Evolutionary conservation across 1,140 invertebrate genomes (phyloP), one percentile per base, ranked within the genome.

Genomic region (Lepeophtheirus salmonis): DNA sequence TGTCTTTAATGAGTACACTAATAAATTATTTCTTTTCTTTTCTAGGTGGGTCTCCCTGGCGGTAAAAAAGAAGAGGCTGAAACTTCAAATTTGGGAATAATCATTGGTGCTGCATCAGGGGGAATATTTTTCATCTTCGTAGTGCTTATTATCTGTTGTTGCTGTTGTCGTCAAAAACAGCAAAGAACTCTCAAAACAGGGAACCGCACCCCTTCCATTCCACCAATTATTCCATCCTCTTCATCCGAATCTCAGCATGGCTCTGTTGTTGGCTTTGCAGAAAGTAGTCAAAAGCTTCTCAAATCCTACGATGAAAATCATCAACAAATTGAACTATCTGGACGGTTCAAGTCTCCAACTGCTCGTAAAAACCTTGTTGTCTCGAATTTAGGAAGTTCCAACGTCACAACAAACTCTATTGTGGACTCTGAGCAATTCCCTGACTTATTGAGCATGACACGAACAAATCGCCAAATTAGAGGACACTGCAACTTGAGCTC

Each of bases 61-160:
- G 55, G 55, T 14, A 57, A 57, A 48, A 57, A 57, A 23, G 30
- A 41, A n/a, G 55, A 57, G 55, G 21, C n/a, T 52, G 4, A 52
- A 52, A 25, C 21, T 14, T 57, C 55, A 13, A 25, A 57, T 25
- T 30, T 57, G 22, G 55, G 20, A n/a, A 57, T 57, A 14, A 57
- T 57, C 30, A 57, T 57, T 57, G 55, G 55, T 16, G 55, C 55
- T n/a, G 26, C 55, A 16, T 21, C 55, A n/a, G 55, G 55, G 17
- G 55, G 55, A 57, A 26, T 57, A 20, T 25, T 57, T n/a, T 57
- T 57, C 25, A 30, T 25, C 23, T 41, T 57, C 26, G 55, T 57
- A 3, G 13, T 57, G 2, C 21, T 57, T 14, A 12, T 57, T 14
- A 17, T 57, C 14, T 41, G 21, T 2, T 57, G 55, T 21, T 57